These are phyloP conservation scores for Notodonta ziczac DNA, from an alignment of 2,888 invertebrate species.

Conservation along the genomic window DNA sequence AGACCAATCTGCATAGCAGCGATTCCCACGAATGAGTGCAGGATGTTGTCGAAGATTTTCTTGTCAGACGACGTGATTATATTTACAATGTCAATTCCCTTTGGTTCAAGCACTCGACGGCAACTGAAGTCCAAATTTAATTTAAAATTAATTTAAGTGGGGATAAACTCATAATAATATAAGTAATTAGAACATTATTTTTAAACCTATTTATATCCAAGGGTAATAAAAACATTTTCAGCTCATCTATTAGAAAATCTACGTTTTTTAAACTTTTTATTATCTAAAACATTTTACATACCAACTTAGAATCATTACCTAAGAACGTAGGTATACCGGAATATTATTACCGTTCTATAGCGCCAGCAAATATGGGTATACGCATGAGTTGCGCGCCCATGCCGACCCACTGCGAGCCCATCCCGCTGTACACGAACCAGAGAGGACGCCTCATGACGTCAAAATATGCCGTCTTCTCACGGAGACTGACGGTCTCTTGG, in stretches of 20 bases:
- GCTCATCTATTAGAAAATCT: too few relatives aligned
- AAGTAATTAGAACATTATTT: too few relatives aligned
- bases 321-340: not conserved
- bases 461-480: slow-evolving; percentile 53
- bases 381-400: slow-evolving; percentile 87
- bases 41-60: slow-evolving; percentile 81
- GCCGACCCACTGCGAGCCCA: slow-evolving; percentile 89
- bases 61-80: slow-evolving; percentile 87
- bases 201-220: too few relatives aligned
- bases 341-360: slow-evolving; percentile 71
- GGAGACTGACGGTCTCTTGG: slow-evolving; percentile 50
- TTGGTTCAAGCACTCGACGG: slow-evolving; percentile 82
- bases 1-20: slow-evolving; percentile 87
- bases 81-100: slow-evolving; percentile 87
- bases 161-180: not conserved
- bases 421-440: slow-evolving; percentile 90
- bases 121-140: slow-evolving; percentile 59
- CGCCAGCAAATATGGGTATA: slow-evolving; percentile 84
- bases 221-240: too few relatives aligned
- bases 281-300: too few relatives aligned
- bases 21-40: slow-evolving; percentile 90
- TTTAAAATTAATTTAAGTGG: not conserved
- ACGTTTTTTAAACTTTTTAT: too few relatives aligned
- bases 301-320: too few relatives aligned
- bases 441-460: slow-evolving; percentile 75